Evolutionary conservation across 2,888 invertebrate species (phyloP).

Genomic region (Eilema depressum): DNA sequence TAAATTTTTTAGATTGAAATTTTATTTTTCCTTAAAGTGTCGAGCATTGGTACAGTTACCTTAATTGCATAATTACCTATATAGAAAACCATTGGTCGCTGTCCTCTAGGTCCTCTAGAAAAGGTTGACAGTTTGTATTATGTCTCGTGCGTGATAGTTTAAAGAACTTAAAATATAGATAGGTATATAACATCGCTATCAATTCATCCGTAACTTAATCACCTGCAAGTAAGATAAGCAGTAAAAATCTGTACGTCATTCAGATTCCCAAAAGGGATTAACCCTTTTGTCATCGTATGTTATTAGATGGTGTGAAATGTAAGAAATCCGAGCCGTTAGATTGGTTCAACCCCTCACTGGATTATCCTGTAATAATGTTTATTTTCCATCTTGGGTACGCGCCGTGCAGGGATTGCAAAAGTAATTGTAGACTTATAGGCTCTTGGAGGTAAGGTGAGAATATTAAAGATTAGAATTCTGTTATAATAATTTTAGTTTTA

Average conservation of each 20-base stretch:
- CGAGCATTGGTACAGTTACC: no score
- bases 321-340: conserved; percentile 61
- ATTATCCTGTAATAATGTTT: conserved; percentile 74
- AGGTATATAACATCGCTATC: neutral
- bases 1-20: no score
- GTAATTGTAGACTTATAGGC: conserved; percentile 41
- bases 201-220: conserved; percentile 35
- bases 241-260: conserved; percentile 68
- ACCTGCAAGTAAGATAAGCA: conserved; percentile 43
- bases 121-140: no score
- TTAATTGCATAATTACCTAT: no score
- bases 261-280: conserved; percentile 69
- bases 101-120: no score
- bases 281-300: conserved; percentile 63
- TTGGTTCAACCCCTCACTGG: conserved; percentile 61
- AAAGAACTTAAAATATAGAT: neutral
- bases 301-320: conserved; percentile 55
- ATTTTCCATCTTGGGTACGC: conserved; percentile 63
- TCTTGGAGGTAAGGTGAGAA: conserved; percentile 22
- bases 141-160: no score
- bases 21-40: no score
- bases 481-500: neutral
- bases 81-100: no score
- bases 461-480: conserved; percentile 5
- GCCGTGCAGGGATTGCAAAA: conserved; percentile 46